Conservation (phyloP, 2,888 invertebrate genomes). For the Netelia melanura region DNA sequence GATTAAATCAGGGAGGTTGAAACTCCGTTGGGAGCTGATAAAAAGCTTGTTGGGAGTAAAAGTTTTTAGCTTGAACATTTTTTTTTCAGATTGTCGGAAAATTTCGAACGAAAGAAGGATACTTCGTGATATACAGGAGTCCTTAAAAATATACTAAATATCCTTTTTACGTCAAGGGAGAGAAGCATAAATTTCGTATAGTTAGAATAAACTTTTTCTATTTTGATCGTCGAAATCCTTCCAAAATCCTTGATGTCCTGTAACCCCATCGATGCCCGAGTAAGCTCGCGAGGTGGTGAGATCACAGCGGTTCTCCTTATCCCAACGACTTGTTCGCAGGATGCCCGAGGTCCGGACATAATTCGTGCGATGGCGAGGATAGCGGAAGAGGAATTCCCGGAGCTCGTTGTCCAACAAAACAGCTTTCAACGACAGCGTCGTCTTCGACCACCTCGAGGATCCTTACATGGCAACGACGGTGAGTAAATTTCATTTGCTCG, state of each 20-base stretch:
- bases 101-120: no score
- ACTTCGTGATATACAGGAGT: no score
- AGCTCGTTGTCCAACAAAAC: conserved; percentile 62
- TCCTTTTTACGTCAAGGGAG: no score
- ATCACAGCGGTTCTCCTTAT: conserved; percentile 13
- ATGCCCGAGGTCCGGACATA: conserved; percentile 71
- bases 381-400: conserved; percentile 71
- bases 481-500: conserved; percentile 71
- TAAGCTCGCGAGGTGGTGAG: no score
- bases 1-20: background rate
- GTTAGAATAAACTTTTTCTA: no score
- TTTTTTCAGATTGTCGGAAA: background rate
- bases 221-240: no score
- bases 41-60: background rate
- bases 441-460: conserved; percentile 63
- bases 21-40: conserved; percentile 9
- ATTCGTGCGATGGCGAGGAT: conserved; percentile 75
- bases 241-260: no score
- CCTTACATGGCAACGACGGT: conserved; percentile 79
- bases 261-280: no score
- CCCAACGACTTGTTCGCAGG: conserved; percentile 64
- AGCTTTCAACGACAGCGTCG: conserved; percentile 14
- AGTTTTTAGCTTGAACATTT: background rate
- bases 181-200: no score
- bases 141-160: no score